phyloP scores from a whole-genome alignment of 1,140 invertebrate species.

The Lutraria rhynchaena region DNA sequence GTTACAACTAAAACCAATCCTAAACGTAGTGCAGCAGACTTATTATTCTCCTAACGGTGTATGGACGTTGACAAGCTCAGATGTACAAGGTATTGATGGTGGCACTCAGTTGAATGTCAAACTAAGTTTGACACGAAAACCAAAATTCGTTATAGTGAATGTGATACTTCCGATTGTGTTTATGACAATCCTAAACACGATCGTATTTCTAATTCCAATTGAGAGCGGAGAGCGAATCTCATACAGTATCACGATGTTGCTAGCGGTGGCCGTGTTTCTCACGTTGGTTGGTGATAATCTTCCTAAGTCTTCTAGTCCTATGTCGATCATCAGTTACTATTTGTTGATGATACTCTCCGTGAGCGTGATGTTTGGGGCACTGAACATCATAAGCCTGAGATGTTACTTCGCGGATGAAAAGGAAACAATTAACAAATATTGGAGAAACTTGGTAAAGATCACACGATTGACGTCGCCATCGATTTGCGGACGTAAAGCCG shows the following conservation, averaged over 20 bases:
- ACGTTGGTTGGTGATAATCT: conserved; percentile 37
- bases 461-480: too few relatives aligned
- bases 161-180: conserved; percentile 85
- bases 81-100: background rate
- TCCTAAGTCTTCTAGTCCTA: conserved; percentile 45
- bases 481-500: too few relatives aligned
- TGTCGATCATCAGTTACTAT: conserved; percentile 18
- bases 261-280: conserved; percentile 52
- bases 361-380: too few relatives aligned
- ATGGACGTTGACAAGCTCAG: conserved; percentile 76
- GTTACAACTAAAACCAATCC: background rate
- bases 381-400: too few relatives aligned
- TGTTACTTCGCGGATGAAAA: too few relatives aligned
- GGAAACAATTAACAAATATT: too few relatives aligned
- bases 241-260: conserved; percentile 42
- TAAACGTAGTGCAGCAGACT: background rate
- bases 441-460: too few relatives aligned
- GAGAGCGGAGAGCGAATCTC: conserved; percentile 55
- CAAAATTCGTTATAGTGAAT: conserved; percentile 83
- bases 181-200: conserved; percentile 83
- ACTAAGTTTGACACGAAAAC: conserved; percentile 59
- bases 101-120: background rate
- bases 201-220: conserved; percentile 82
- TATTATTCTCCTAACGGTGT: conserved; percentile 85
- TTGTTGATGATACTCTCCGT: conserved; percentile 13